Conservation (phyloP, 1,140 invertebrate genomes). For the Trigoniulus corallinus region DNA sequence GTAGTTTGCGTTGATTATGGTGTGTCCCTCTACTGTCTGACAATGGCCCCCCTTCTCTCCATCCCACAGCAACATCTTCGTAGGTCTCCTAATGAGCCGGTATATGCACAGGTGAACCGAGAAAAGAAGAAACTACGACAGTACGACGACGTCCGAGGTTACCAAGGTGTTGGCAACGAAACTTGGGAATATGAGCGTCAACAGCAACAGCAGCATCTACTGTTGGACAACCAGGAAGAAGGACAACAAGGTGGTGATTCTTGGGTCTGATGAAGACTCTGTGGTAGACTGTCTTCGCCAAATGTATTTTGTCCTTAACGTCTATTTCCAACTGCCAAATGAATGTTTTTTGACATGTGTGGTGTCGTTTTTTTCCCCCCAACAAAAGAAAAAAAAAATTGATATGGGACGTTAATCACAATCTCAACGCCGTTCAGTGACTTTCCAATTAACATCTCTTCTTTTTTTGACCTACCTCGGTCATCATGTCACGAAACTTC, state of each 20-base stretch:
- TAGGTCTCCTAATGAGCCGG: conserved; percentile 39
- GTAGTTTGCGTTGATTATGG: no score
- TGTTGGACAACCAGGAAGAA: neutral
- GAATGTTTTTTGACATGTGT: no score
- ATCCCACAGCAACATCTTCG: neutral
- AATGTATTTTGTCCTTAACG: no score
- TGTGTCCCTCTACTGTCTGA: no score
- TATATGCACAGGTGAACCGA: conserved; percentile 63
- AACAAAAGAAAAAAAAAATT: no score
- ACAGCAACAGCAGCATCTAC: neutral
- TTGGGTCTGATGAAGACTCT: conserved; percentile 14
- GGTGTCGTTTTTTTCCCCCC: no score
- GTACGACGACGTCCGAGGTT: conserved; percentile 9
- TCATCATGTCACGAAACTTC: no score
- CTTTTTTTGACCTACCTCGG: no score
- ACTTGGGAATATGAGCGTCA: conserved; percentile 4
- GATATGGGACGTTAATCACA: no score
- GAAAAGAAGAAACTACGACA: conserved; percentile 53
- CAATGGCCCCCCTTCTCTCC: neutral
- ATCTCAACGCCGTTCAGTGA: no score
- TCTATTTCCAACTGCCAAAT: no score
- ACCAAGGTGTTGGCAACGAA: conserved; percentile 9
- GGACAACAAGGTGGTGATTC: conserved; percentile 17
- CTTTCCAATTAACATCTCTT: no score
- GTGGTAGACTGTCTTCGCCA: neutral